A percentile compares a stretch with the other conserved stretches of the same genome.
phyloP scores from a whole-genome alignment of 2,888 invertebrate genomes.

The Steinernema hermaphroditum region DNA sequence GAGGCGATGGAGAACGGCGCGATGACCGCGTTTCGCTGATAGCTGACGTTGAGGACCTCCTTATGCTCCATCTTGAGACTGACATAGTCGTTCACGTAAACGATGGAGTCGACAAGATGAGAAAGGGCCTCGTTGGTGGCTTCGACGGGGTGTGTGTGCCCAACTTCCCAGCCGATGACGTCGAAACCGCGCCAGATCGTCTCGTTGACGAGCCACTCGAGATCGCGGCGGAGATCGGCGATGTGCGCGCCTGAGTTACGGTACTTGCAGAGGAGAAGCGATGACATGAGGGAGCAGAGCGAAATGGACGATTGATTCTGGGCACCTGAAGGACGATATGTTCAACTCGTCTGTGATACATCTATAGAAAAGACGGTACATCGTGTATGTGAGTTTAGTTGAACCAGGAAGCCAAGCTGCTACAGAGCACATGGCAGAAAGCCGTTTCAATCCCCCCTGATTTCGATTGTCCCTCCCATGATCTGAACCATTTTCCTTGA shows the following conservation, averaged over 20 bases:
- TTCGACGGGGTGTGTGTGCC: conserved; percentile 17
- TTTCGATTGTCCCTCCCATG: too few species aligned
- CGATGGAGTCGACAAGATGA: conserved; percentile 33
- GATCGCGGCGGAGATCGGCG: conserved; percentile 33
- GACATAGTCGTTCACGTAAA: conserved; percentile 21
- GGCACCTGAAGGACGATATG: conserved; percentile 48
- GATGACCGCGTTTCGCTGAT: conserved; percentile 55
- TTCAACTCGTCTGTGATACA: too few species aligned
- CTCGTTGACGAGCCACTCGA: conserved; percentile 37
- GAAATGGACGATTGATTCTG: conserved; percentile 54
- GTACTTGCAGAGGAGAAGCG: conserved; percentile 53
- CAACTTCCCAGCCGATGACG: conserved; percentile 43
- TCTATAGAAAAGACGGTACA: too few species aligned
- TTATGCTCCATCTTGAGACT: conserved; percentile 33
- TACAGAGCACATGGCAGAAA: too few species aligned
- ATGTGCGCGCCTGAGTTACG: conserved; percentile 39
- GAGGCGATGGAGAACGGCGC: conserved; percentile 50
- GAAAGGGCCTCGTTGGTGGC: conserved; percentile 21
- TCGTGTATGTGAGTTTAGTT: too few species aligned
- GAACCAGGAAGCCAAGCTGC: too few species aligned
- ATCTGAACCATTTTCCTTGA: too few species aligned
- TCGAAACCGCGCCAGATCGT: conserved; percentile 38
- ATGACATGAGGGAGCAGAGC: conserved; percentile 46
- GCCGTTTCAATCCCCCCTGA: too few species aligned
- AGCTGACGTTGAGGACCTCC: conserved; percentile 51